A percentile compares a stretch with the other conserved stretches of the same genome.
phyloP scores from a whole-genome alignment of 1,140 invertebrate genomes.

The Sipha flava region DNA sequence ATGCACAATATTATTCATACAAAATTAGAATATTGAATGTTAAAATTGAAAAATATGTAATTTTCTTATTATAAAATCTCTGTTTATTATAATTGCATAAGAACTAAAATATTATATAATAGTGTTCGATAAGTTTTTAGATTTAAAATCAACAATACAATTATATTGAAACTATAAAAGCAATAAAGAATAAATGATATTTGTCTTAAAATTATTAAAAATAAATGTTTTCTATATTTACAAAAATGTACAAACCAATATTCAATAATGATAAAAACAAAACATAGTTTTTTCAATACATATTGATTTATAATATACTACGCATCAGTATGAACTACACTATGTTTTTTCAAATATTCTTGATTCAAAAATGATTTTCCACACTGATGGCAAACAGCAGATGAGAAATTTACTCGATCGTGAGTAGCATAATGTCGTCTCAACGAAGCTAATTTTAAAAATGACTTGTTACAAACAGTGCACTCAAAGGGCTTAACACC shows the following conservation, averaged over 20 bases:
- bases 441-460: conserved; percentile 44
- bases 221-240: background rate
- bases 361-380: conserved; percentile 66
- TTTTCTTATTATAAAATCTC: background rate
- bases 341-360: conserved; percentile 48
- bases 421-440: conserved; percentile 44
- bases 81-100: background rate
- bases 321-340: conserved; percentile 36
- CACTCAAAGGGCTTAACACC: conserved; percentile 44
- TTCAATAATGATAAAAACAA: background rate
- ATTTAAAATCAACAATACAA: background rate
- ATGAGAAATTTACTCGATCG: conserved; percentile 39
- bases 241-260: background rate
- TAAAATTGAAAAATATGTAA: background rate
- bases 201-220: background rate
- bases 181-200: background rate
- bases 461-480: conserved; percentile 52
- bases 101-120: background rate
- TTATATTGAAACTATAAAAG: background rate
- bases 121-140: background rate
- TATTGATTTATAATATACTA: background rate
- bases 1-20: background rate
- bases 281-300: background rate
- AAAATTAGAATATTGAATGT: background rate
- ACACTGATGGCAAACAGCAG: conserved; percentile 57